phyloP scores from a whole-genome alignment of 2,888 invertebrate species.

The Phytoseiulus persimilis region DNA sequence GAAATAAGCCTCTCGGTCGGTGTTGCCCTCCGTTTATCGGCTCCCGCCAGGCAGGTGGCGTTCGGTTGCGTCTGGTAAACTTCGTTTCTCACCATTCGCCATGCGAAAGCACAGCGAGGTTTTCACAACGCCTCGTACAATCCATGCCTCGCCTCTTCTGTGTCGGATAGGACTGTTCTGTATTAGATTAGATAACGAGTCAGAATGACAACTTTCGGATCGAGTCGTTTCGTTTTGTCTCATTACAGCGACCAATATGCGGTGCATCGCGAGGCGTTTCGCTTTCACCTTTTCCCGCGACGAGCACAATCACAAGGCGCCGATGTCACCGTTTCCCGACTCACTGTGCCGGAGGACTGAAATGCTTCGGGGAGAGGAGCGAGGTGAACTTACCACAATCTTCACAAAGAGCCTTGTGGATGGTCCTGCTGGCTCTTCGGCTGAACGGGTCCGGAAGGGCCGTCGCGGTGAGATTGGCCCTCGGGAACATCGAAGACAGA shows the following conservation, averaged over 20 bases:
- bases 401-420: slow-evolving; percentile 6
- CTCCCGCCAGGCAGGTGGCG: neutral
- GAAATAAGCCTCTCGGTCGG: neutral
- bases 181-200: neutral
- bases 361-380: neutral
- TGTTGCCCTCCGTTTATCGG: neutral
- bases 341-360: neutral
- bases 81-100: neutral
- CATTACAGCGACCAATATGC: neutral
- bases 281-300: neutral
- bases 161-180: neutral
- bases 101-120: neutral
- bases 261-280: neutral
- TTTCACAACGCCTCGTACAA: neutral
- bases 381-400: neutral
- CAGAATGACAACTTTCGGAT: neutral
- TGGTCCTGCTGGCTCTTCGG: slow-evolving; percentile 14
- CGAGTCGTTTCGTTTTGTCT: neutral
- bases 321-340: neutral
- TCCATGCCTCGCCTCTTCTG: neutral
- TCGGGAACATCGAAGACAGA: slow-evolving; percentile 1
- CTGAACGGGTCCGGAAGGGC: slow-evolving; percentile 29
- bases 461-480: slow-evolving; percentile 20
- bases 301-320: neutral
- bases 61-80: neutral